Conservation (phyloP, 1,140 invertebrate species). For the Drosophila ironensis region DNA sequence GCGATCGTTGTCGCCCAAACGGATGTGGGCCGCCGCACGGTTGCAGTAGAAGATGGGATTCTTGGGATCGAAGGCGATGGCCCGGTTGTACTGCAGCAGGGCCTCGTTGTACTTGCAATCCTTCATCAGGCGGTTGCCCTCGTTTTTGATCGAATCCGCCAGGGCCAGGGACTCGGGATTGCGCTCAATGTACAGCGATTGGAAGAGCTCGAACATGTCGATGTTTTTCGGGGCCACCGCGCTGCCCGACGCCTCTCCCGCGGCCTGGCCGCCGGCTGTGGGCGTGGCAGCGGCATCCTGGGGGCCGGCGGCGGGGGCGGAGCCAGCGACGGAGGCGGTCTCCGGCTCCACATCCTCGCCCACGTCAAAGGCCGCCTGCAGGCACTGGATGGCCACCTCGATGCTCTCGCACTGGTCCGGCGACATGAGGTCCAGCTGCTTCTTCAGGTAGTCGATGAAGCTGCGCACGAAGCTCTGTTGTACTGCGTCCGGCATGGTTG, state of each 20-base stretch:
- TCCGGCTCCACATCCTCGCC: constrained; percentile 82
- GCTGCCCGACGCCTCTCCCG: too few relatives aligned
- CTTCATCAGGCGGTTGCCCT: constrained; percentile 95
- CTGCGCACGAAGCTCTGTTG: constrained; percentile 72
- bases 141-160: constrained; percentile 90
- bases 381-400: constrained; percentile 89
- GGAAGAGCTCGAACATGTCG: constrained; percentile 83
- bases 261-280: constrained; percentile 1
- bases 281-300: constrained; percentile 21
- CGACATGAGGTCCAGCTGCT: constrained; percentile 69
- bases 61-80: constrained; percentile 91
- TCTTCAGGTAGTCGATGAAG: constrained; percentile 75
- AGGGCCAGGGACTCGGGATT: constrained; percentile 84
- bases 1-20: constrained; percentile 89
- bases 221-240: constrained; percentile 61
- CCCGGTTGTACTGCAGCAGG: constrained; percentile 90
- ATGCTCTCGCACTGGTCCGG: constrained; percentile 90
- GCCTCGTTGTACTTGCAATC: constrained; percentile 90
- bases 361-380: constrained; percentile 90
- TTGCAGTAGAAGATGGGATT: constrained; percentile 98
- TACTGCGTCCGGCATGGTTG: constrained; percentile 69
- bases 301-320: constrained; percentile 22
- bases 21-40: constrained; percentile 94
- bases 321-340: too few relatives aligned
- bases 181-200: constrained; percentile 70